A percentile compares a stretch with the other conserved stretches of the same genome.
phyloP scores from a whole-genome alignment of 1,140 invertebrate genomes.

The Drosophila leontia region DNA sequence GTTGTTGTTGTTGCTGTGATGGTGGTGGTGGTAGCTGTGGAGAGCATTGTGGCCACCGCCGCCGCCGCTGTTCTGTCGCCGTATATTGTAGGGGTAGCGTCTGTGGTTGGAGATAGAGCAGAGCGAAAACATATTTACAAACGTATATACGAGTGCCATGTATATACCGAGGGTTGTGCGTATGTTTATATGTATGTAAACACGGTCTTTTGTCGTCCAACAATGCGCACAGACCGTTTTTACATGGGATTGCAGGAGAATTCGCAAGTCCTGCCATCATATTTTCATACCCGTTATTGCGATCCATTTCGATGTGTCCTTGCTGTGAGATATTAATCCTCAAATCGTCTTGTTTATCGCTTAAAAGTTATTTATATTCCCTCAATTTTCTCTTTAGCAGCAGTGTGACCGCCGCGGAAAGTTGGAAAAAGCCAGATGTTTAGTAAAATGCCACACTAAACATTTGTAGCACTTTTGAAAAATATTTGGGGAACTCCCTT shows the following conservation, averaged over 20 bases:
- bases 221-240: neutral
- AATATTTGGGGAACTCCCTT: conserved; percentile 3
- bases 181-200: conserved; percentile 39
- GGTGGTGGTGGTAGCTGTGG: conserved; percentile 71
- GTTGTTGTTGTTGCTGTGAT: conserved; percentile 62
- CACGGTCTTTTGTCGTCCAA: conserved; percentile 38
- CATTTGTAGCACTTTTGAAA: neutral
- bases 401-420: conserved; percentile 7
- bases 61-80: conserved; percentile 61
- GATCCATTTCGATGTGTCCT: conserved; percentile 64
- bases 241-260: neutral
- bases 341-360: conserved; percentile 60
- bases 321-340: conserved; percentile 34
- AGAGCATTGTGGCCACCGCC: conserved; percentile 46
- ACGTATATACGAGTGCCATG: conserved; percentile 7
- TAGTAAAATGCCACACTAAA: neutral
- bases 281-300: conserved; percentile 74
- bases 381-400: conserved; percentile 29
- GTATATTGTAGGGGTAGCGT: conserved; percentile 77
- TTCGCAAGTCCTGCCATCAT: neutral
- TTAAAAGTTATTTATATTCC: conserved; percentile 56
- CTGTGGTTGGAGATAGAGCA: conserved; percentile 37
- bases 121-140: neutral
- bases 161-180: conserved; percentile 38
- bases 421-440: neutral